phyloP scores from a whole-genome alignment of 2,113 vertebrate genomes.

The Oceanodroma tethys region DNA sequence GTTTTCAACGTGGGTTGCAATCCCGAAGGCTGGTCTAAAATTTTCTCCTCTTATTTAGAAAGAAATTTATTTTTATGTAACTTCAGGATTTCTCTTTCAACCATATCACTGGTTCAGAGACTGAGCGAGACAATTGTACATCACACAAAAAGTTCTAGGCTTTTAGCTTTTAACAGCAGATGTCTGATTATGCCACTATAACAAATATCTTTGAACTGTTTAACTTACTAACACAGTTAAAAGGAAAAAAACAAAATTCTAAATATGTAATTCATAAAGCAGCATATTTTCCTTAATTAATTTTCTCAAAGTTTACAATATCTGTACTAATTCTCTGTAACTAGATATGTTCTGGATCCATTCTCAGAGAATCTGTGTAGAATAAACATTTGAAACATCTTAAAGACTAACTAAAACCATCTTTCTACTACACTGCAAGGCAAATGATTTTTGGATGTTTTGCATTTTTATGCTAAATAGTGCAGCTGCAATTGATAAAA shows the following conservation, averaged over 20 bases:
- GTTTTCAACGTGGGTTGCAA: neutral
- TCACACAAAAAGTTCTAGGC: slow-evolving; percentile 39
- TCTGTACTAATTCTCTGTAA: slow-evolving; percentile 81
- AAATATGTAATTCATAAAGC: slow-evolving; percentile 75
- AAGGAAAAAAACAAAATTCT: slow-evolving; percentile 63
- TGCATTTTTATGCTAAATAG: slow-evolving; percentile 83
- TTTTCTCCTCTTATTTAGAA: slow-evolving; percentile 35
- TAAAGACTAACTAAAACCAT: slow-evolving; percentile 82
- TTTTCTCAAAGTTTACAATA: slow-evolving; percentile 81
- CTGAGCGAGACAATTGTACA: slow-evolving; percentile 24
- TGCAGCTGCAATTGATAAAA: slow-evolving; percentile 81
- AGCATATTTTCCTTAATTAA: slow-evolving; percentile 80
- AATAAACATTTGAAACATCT: slow-evolving; percentile 81
- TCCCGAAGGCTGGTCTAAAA: neutral
- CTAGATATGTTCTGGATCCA: slow-evolving; percentile 76
- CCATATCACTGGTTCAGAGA: neutral
- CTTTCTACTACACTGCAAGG: slow-evolving; percentile 77
- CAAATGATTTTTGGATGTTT: slow-evolving; percentile 83
- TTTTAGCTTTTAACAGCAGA: slow-evolving; percentile 60
- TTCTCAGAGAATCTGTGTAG: slow-evolving; percentile 77
- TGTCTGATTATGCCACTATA: slow-evolving; percentile 52
- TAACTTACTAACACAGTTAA: slow-evolving; percentile 71
- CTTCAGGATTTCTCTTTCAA: slow-evolving; percentile 61
- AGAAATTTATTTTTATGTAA: slow-evolving; percentile 51
- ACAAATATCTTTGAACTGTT: slow-evolving; percentile 70